Evolutionary conservation across 2,797 vertebrate genomes (phyloP).

Genomic region (Anabas testudineus): DNA sequence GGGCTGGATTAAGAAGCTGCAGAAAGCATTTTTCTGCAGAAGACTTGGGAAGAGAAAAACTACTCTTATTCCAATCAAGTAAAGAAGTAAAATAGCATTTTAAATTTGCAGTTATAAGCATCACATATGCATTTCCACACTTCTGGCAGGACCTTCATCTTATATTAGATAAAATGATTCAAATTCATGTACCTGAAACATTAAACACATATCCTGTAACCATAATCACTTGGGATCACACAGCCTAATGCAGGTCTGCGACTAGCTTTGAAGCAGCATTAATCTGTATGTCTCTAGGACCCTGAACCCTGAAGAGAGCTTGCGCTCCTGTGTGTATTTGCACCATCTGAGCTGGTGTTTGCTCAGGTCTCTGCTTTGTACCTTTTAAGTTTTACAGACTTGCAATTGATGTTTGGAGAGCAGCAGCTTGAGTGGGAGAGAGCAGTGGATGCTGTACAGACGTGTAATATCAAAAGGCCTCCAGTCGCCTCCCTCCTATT

Average conservation of each 20-base stretch:
- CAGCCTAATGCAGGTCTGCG: slow-evolving; percentile 1
- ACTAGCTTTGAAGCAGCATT: slow-evolving; percentile 9
- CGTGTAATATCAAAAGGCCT: slow-evolving; percentile 39
- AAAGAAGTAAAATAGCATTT: slow-evolving; percentile 3
- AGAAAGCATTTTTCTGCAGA: slow-evolving; percentile 34
- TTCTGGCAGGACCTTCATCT: slow-evolving; percentile 3
- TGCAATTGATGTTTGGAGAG: slow-evolving; percentile 54
- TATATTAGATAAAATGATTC: slow-evolving; percentile 6
- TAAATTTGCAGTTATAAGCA: slow-evolving; percentile 15
- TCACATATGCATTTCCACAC: slow-evolving; percentile 4
- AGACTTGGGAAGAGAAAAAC: slow-evolving; percentile 25
- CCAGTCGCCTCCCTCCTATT: slow-evolving; percentile 34
- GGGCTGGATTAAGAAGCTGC: slow-evolving; percentile 64
- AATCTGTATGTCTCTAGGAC: slow-evolving; percentile 25
- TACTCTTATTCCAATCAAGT: slow-evolving; percentile 19
- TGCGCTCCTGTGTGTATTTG: slow-evolving; percentile 15
- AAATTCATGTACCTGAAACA: neutral
- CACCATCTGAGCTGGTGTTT: slow-evolving; percentile 49
- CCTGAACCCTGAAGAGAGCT: neutral
- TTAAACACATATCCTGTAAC: slow-evolving; percentile 1
- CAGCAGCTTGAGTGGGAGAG: slow-evolving; percentile 43
- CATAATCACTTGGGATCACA: neutral
- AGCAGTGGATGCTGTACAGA: slow-evolving; percentile 22
- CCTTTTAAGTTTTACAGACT: slow-evolving; percentile 56
- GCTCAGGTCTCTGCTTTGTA: slow-evolving; percentile 42